Conservation (phyloP, 2,797 vertebrate species). For the Crax fasciolata region DNA sequence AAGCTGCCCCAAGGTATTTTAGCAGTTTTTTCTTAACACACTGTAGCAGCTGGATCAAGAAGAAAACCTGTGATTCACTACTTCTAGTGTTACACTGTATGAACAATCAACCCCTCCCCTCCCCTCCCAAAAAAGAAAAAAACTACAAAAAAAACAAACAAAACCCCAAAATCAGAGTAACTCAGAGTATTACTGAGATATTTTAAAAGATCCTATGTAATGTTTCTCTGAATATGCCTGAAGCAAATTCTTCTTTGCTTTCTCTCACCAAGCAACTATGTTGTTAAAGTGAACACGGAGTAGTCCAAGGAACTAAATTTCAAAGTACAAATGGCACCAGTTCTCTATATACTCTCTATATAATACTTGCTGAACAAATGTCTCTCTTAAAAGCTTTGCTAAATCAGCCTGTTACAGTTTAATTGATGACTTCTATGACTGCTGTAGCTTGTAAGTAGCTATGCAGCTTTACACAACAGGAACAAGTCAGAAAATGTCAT, state of each 20-base stretch:
- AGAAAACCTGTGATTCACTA: background rate
- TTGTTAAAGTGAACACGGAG: background rate
- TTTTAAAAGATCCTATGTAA: background rate
- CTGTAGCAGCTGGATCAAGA: background rate
- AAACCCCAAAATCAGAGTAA: background rate
- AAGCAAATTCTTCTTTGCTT: background rate
- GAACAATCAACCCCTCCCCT: background rate
- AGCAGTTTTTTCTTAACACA: background rate
- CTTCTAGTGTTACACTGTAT: background rate
- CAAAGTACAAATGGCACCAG: background rate
- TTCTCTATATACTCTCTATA: background rate
- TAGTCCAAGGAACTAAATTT: background rate
- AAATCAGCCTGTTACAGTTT: background rate
- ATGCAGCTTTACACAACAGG: background rate
- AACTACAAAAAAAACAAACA: background rate
- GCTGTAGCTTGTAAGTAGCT: background rate
- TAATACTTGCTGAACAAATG: background rate
- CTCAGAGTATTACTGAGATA: background rate
- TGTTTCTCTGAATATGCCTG: background rate
- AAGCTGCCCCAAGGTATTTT: background rate
- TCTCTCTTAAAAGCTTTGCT: background rate
- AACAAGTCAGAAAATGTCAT: background rate
- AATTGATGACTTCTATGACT: background rate
- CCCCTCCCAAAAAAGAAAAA: too few relatives aligned
- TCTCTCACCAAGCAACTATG: background rate